Evolutionary conservation across 2,797 vertebrate genomes (phyloP).

Genomic region (Ptychobarbus kaznakovi): DNA sequence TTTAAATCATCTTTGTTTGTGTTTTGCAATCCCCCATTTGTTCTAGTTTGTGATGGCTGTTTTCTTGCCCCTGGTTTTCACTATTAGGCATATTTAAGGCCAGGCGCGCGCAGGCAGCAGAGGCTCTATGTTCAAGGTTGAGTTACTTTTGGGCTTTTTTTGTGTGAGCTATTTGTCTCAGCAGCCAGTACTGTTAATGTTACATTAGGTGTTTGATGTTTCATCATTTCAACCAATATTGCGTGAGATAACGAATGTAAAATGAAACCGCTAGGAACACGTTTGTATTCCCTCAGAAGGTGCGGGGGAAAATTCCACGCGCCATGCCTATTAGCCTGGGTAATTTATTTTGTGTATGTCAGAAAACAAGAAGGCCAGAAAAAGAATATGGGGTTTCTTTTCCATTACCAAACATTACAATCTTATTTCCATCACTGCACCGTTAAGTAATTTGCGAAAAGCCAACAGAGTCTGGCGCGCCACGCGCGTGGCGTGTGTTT

Average conservation of each 20-base stretch:
- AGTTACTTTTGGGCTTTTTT: conserved; percentile 51
- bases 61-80: conserved; percentile 58
- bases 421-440: conserved; percentile 85
- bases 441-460: conserved; percentile 91
- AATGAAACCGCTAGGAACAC: conserved; percentile 58
- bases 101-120: conserved; percentile 48
- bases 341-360: conserved; percentile 78
- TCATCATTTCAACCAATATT: conserved; percentile 71
- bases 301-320: conserved; percentile 52
- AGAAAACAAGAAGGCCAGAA: conserved; percentile 77
- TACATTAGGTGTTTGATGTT: conserved; percentile 68
- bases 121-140: conserved; percentile 60
- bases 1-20: conserved; percentile 70
- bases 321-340: conserved; percentile 71
- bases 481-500: conserved; percentile 93
- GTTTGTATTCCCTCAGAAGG: conserved; percentile 61
- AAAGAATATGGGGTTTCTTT: conserved; percentile 74
- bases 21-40: conserved; percentile 67
- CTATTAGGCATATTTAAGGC: conserved; percentile 60
- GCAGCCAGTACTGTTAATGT: conserved; percentile 68
- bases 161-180: conserved; percentile 63
- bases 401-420: conserved; percentile 82
- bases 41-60: conserved; percentile 68
- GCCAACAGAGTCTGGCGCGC: conserved; percentile 91
- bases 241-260: conserved; percentile 66